These are phyloP conservation scores for Garrulus glandarius DNA, from an alignment of 2,797 vertebrate species.

Conservation along the genomic window DNA sequence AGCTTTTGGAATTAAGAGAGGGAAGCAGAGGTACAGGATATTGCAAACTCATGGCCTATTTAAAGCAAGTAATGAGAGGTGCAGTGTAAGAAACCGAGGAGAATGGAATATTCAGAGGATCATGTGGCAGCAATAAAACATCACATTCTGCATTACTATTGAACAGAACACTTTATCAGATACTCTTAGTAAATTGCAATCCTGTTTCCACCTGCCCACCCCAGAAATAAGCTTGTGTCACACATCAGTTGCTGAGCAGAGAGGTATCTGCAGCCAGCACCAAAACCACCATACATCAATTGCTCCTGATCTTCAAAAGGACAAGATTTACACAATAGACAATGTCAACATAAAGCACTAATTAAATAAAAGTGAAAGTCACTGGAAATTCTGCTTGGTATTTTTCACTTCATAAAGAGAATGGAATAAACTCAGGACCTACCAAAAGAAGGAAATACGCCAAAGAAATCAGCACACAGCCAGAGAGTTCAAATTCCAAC, in stretches of 20 bases:
- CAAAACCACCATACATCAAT: neutral
- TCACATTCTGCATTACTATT: neutral
- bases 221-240: neutral
- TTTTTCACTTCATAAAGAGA: conserved; percentile 17
- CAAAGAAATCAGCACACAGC: conserved; percentile 8
- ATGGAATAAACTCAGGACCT: neutral
- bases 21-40: neutral
- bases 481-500: neutral
- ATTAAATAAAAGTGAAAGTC: conserved; percentile 9
- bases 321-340: neutral
- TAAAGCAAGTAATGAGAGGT: neutral
- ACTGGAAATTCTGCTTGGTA: neutral
- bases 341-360: neutral
- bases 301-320: neutral
- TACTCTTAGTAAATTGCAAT: neutral
- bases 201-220: neutral
- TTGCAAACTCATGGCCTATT: neutral
- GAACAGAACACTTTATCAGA: neutral
- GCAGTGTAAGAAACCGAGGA: neutral
- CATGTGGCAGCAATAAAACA: neutral
- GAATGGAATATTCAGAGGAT: neutral
- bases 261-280: neutral
- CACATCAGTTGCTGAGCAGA: neutral
- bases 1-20: neutral
- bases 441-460: conserved; percentile 6